These are phyloP conservation scores for Stenchaetothrips biformis DNA, from an alignment of 2,888 invertebrate species.

Conservation along the genomic window DNA sequence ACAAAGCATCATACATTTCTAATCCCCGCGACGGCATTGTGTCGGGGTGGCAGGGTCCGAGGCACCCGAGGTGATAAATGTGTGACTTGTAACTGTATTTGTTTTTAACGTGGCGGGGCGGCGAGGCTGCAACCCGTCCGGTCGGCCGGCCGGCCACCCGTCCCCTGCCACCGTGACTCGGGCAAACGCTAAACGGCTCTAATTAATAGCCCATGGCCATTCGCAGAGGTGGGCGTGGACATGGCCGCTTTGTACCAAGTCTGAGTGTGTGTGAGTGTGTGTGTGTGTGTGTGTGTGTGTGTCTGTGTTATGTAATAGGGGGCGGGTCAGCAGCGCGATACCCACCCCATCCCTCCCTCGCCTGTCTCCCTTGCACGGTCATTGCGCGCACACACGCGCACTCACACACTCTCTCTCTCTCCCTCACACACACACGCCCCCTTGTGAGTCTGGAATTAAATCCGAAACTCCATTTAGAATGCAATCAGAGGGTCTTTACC, in stretches of 20 bases:
- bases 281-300: not conserved
- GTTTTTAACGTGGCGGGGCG: not conserved
- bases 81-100: not conserved
- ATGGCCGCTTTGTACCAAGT: not conserved
- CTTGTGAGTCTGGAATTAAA: not conserved
- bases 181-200: not conserved
- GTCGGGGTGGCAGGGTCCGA: not conserved
- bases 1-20: too few species aligned
- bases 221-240: not conserved
- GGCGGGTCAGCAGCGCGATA: not conserved
- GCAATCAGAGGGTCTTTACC: not conserved
- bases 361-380: not conserved
- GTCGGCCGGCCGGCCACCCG: not conserved
- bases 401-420: not conserved
- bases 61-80: conserved; percentile 10
- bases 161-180: not conserved
- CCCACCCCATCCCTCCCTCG: not conserved
- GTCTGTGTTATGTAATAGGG: not conserved
- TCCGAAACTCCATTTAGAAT: conserved; percentile 12
- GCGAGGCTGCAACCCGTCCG: not conserved
- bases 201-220: not conserved
- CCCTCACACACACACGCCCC: not conserved
- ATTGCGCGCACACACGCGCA: not conserved
- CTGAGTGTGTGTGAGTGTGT: not conserved
- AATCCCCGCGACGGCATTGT: too few species aligned